Conservation (phyloP, 1,140 invertebrate genomes). For the Maniola jurtina region DNA sequence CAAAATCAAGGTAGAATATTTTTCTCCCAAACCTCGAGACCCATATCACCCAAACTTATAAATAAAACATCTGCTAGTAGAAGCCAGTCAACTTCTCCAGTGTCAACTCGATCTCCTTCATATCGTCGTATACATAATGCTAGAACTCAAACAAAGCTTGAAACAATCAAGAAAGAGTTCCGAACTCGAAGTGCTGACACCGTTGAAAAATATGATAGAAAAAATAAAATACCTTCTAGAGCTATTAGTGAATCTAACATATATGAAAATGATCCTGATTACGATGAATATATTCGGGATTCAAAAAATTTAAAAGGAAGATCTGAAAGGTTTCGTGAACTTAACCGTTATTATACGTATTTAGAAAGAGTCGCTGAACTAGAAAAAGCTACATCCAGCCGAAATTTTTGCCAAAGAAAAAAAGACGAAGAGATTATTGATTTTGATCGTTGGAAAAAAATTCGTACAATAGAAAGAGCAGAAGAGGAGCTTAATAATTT, state of each 20-base stretch:
- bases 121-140: slow-evolving; percentile 81
- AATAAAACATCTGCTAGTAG: slow-evolving; percentile 48
- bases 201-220: slow-evolving; percentile 62
- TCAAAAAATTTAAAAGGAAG: slow-evolving; percentile 85
- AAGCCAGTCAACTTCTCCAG: slow-evolving; percentile 76
- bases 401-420: slow-evolving; percentile 84
- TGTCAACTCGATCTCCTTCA: slow-evolving; percentile 82
- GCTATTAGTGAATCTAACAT: slow-evolving; percentile 59
- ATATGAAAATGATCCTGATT: slow-evolving; percentile 79
- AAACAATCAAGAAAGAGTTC: slow-evolving; percentile 59
- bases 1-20: slow-evolving; percentile 42
- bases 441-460: slow-evolving; percentile 91
- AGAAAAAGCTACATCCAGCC: slow-evolving; percentile 86
- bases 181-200: slow-evolving; percentile 83
- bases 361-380: slow-evolving; percentile 91
- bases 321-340: slow-evolving; percentile 90
- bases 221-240: slow-evolving; percentile 35
- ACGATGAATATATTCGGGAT: slow-evolving; percentile 86
- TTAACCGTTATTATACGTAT: slow-evolving; percentile 92
- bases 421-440: slow-evolving; percentile 90
- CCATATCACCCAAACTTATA: slow-evolving; percentile 61
- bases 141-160: slow-evolving; percentile 65
- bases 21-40: slow-evolving; percentile 64
- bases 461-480: slow-evolving; percentile 87
- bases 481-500: slow-evolving; percentile 89